Base-by-base conservation (phyloP, 2,888 invertebrate species). In the Eremobia ochroleuca region DNA sequence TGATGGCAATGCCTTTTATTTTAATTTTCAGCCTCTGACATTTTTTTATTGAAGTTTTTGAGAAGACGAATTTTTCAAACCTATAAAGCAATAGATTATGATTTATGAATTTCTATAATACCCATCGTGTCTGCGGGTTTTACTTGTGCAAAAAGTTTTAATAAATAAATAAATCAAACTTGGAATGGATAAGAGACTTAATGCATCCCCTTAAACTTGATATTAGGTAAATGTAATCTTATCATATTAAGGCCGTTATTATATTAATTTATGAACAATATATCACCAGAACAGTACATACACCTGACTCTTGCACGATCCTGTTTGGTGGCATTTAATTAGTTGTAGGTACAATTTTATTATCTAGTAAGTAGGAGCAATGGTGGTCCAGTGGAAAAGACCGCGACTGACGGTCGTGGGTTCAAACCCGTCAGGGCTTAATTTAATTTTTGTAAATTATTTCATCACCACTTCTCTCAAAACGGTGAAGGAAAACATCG, bases 201-300 rank as follows among this genome's bases (percentile, higher is more conserved):
- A 62, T 28, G 15, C n/a, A 37, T 70, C 43, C 43, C 28, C 62
- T 79, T 70, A 70, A 64, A 55, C 58, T 2, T 62, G 37, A 18
- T 78, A 31, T 64, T 31, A 64, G 8, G 8, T 37, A 31, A 72
- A 72, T 61, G 28, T 58, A 31, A 71, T 62, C 49, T 64, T 59
- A 71, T 62, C 6, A 58, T 77, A 72, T 37, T 67, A 71, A 18
- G 13, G 18, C 46, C 43, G 52, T 65, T 65, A 72, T 59, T 37
- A 52, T 11, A 49, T 67, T 58, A 76, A 62, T 58, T 40, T 59
- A 55, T 34, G 34, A 82, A 81, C 65, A 67, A 28, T 21, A 52
- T n/a, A 69, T 62, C 46, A 79, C 11, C 46, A n/a, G 28, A 78
- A 37, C 43, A 49, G 37, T 52, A 52, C 18, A 1, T 64, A n/a